Evolutionary conservation across 2,113 vertebrate species (phyloP), one percentile per base, ranked within the genome.

Genomic region (Danionella cerebrum): DNA sequence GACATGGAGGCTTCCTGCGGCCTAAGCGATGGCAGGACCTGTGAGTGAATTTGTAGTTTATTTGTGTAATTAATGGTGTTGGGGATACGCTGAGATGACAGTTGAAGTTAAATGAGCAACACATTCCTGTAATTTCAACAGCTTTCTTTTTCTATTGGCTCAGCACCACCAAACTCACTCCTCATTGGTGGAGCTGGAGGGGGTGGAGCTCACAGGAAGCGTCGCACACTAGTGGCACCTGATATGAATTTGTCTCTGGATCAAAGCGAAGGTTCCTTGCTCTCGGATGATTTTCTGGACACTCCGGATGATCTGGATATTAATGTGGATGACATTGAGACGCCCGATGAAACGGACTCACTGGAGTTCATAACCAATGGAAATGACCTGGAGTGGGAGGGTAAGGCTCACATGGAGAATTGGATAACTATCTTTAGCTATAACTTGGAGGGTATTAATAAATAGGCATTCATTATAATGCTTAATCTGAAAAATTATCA

Each of bases 241-340:
- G 93, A 98, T 67, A 97, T 99, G 85, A 99, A 94, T 84, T 90
- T 98, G 54, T 99, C 96, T 12, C 82, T 99, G 84, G 96, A 99
- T 74, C 96, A 94, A 64, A 98, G 95, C 0, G 96, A 99, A 73
- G 96, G 96, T 0, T 98, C 95, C 5, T 78, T 98, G 77, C 83
- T 97, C 70, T 98, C 95, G 0, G 95, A 98, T 0, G 96, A 99
- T 72, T 94, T 95, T 76, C 67, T 97, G 81, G 96, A 98, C 76
- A 97, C 94, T 0, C 95, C 95, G 0, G 95, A 98, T 0, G 95
- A 98, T 81, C 87, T 98, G 77, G 96, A 99, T 73, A 97, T 99
- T 3, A 97, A 99, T 0, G 92, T 99, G 25, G 96, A 99, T 0
- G 96, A 98, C 63, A 96, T 99, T 0, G 96, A 98, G 38, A 99